Conservation (phyloP, 2,113 vertebrate genomes). For the Mugil cephalus region DNA sequence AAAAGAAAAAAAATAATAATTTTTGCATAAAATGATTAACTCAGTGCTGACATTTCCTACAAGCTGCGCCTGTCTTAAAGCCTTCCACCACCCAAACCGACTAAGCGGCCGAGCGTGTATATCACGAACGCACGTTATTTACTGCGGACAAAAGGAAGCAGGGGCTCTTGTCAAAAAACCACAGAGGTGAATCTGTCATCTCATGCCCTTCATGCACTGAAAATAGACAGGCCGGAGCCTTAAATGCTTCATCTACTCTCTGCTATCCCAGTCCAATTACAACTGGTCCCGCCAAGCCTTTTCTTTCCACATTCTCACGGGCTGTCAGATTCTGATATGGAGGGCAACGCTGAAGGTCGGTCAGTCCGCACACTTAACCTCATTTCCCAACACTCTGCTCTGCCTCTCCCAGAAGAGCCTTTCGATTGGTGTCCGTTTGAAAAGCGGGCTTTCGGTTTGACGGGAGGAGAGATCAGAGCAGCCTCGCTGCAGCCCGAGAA, state of each 20-base stretch:
- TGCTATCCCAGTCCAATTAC: conserved; percentile 76
- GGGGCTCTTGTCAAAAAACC: conserved; percentile 39
- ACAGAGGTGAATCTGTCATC: conserved; percentile 60
- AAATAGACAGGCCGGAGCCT: conserved; percentile 63
- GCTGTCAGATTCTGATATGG: conserved; percentile 75
- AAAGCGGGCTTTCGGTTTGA: conserved; percentile 67
- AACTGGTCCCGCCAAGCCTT: conserved; percentile 59
- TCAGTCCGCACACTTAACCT: conserved; percentile 77
- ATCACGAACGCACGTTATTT: conserved; percentile 30
- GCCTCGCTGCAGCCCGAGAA: conserved; percentile 38
- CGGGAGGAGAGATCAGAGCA: conserved; percentile 45
- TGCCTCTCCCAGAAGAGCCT: conserved; percentile 61
- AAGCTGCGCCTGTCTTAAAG: conserved; percentile 25
- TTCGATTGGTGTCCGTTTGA: conserved; percentile 77
- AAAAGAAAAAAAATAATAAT: conserved; percentile 31
- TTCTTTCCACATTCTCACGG: conserved; percentile 64
- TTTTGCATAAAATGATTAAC: conserved; percentile 58
- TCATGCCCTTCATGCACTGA: conserved; percentile 52
- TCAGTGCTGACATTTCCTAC: conserved; percentile 43
- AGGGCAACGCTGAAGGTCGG: conserved; percentile 77
- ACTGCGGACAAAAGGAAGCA: conserved; percentile 38
- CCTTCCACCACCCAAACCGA: conserved; percentile 38
- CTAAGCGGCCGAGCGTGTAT: conserved; percentile 14
- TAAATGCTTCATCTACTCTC: conserved; percentile 72
- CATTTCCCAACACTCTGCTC: conserved; percentile 69